Evolutionary conservation across 2,113 vertebrate genomes (phyloP).

Genomic region (Chaetura pelagica): DNA sequence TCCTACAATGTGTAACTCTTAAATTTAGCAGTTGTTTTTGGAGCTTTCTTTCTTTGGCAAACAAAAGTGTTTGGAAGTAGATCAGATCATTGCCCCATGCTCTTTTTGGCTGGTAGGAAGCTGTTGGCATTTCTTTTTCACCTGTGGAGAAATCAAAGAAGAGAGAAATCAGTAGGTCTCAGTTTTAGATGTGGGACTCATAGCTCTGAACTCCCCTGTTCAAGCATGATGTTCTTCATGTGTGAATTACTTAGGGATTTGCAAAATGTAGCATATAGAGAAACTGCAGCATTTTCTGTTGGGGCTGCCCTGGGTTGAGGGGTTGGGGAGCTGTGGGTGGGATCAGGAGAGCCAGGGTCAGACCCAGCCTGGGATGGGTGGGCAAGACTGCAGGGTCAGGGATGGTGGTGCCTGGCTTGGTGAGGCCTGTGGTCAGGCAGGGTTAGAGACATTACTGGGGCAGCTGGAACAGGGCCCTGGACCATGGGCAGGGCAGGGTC

Average conservation of each 20-base stretch:
- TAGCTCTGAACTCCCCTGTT: not conserved
- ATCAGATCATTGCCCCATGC: not conserved
- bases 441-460: accelerated
- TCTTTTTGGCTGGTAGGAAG: not conserved
- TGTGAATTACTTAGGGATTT: accelerated
- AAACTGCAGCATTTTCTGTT: not conserved
- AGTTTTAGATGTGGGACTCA: not conserved
- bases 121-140: not conserved
- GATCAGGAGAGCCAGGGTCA: not conserved
- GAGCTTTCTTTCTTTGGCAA: not conserved
- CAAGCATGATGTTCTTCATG: not conserved
- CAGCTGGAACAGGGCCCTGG: not conserved
- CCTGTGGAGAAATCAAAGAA: accelerated
- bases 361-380: not conserved
- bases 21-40: not conserved
- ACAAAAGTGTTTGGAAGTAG: not conserved
- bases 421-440: accelerated
- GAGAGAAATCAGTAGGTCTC: not conserved
- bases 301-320: not conserved
- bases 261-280: not conserved
- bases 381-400: not conserved
- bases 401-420: not conserved
- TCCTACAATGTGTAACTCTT: not conserved
- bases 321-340: not conserved
- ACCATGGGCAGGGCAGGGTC: accelerated